Evolutionary conservation across 2,797 vertebrate genomes (phyloP), one percentile per base, ranked within the genome.

Genomic region (Tokudaia tokunoshimensis): DNA sequence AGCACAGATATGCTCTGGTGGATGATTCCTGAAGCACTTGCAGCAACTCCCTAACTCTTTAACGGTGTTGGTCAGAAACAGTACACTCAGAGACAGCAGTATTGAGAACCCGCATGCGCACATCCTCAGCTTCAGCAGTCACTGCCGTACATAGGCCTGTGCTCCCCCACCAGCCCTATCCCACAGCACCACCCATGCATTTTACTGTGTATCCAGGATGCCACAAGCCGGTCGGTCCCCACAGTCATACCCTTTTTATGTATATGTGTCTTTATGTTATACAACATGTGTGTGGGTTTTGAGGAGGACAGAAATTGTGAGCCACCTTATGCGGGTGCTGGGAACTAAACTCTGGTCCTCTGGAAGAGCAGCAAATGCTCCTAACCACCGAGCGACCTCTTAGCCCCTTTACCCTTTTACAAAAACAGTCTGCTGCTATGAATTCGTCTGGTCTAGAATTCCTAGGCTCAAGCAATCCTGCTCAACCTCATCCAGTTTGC

Each of bases 41-140:
- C 3, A 57, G 83, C 0, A 14, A n/a, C 6, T 2, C 3, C 34
- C 79, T 52, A 37, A 57, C 20, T n/a, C 34, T 20, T 15, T 34
- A 20, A 15, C 26, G 67, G 0, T 0, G 63, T 37, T 37, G 0
- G 6, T 12, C 12, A 55, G 20, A n/a, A 63, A 26, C 0, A 9
- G 34, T 10, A 2, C 14, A 29, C 57, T 24, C 61, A 52, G 65
- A 57, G 78, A 59, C 57, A 1, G 22, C 0, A 5, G 67, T 1
- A 50, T 8, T 1, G 24, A 22, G 65, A 29, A 29, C 4, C 75
- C 75, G 74, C 12, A 8, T 0, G 0, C 3, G 10, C 2, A 52
- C 3, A 0, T 1, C 72, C 19, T 0, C 79, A 41, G 34, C 52
- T 14, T 29, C 70, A 22, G 10, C 9, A 8, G 12, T 0, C 3